These are phyloP conservation scores for Antheraea assamensis DNA, from an alignment of 2,888 invertebrate genomes.

Conservation along the genomic window DNA sequence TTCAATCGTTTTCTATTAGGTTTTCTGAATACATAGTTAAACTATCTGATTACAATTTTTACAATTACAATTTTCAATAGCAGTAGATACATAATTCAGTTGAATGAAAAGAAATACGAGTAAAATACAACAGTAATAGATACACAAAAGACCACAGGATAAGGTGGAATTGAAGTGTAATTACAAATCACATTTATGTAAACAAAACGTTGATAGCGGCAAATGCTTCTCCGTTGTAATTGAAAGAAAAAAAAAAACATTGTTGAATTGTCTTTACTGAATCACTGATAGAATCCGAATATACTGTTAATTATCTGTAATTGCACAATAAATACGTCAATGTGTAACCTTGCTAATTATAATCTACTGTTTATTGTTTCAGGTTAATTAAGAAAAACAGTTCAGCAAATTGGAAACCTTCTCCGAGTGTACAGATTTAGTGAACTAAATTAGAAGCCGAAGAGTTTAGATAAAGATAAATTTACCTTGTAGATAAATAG, in stretches of 20 bases:
- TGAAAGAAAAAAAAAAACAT: not conserved
- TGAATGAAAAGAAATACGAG: no score
- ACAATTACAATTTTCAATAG: no score
- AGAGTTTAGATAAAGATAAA: slow-evolving; percentile 3
- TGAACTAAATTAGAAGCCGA: slow-evolving; percentile 1
- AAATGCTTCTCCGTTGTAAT: not conserved
- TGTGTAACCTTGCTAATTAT: slow-evolving; percentile 8
- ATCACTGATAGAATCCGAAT: not conserved
- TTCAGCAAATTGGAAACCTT: slow-evolving; percentile 38
- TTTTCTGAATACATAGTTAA: no score
- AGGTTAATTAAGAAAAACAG: slow-evolving; percentile 57
- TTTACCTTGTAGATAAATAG: not conserved
- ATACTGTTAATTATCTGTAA: not conserved
- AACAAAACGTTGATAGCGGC: not conserved
- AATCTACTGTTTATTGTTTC: slow-evolving; percentile 47
- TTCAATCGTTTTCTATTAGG: no score
- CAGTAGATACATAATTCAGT: no score
- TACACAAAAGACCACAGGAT: no score
- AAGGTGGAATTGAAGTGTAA: no score
- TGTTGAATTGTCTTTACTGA: not conserved
- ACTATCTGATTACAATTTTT: no score
- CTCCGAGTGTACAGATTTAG: slow-evolving; percentile 14
- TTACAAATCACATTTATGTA: not conserved
- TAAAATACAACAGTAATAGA: no score
- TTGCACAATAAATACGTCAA: not conserved